Percentiles rank a stretch among this genome's conserved stretches.
Evolutionary conservation across 2,113 vertebrate genomes (phyloP).

Genomic region (Dromaius novaehollandiae): DNA sequence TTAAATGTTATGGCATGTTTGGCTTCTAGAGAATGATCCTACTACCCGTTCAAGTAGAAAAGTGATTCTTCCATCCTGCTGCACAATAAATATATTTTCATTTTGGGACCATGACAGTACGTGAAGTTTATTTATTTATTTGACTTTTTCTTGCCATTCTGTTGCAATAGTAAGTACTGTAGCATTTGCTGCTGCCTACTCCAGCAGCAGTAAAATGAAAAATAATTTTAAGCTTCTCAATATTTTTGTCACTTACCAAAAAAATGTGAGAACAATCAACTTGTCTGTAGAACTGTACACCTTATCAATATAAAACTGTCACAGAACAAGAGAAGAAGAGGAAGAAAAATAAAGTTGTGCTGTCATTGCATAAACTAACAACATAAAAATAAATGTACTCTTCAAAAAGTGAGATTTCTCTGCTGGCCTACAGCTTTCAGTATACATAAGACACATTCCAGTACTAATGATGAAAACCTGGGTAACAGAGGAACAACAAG

Average conservation of each 20-base stretch:
- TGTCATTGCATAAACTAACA: background rate
- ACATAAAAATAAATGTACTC: slow-evolving; percentile 4
- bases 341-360: background rate
- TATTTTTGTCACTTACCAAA: background rate
- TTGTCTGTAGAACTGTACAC: background rate
- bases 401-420: background rate
- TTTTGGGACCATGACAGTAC: background rate
- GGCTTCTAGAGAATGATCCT: background rate
- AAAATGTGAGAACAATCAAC: background rate
- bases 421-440: background rate
- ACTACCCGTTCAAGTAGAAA: background rate
- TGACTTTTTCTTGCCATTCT: background rate
- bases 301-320: background rate
- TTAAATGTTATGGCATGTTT: background rate
- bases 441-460: background rate
- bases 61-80: background rate
- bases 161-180: background rate
- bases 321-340: background rate
- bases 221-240: background rate
- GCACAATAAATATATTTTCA: background rate
- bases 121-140: background rate
- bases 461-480: background rate
- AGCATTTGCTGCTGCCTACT: background rate
- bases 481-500: background rate
- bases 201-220: background rate